Evolutionary conservation across 1,140 invertebrate genomes (phyloP).

Genomic region (Saxidomus purpurata): DNA sequence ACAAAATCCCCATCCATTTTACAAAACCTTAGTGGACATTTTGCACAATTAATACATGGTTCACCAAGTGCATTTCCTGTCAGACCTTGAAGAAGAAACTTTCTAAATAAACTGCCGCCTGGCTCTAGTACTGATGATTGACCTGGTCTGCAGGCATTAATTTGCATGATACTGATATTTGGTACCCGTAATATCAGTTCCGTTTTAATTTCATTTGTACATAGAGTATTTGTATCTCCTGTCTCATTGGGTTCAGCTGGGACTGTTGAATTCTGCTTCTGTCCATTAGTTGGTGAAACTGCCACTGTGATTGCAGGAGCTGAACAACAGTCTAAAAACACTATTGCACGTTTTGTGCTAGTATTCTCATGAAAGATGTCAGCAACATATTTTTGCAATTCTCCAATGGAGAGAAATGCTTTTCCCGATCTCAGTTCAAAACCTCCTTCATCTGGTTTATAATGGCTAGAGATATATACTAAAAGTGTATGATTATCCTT

Average conservation of each 20-base stretch:
- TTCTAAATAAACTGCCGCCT: not conserved
- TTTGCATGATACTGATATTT: not conserved
- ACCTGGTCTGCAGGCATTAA: not conserved
- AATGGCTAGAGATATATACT: not conserved
- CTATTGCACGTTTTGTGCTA: not conserved
- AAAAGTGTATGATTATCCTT: not conserved
- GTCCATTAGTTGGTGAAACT: too few relatives aligned
- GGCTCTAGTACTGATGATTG: not conserved
- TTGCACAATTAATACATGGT: not conserved
- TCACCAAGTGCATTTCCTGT: not conserved
- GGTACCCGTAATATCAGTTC: not conserved
- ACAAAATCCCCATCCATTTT: not conserved
- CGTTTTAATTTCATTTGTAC: not conserved
- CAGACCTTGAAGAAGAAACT: not conserved
- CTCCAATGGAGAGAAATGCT: not conserved
- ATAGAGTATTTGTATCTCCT: not conserved
- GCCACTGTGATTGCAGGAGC: not conserved
- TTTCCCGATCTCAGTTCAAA: not conserved
- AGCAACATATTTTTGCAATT: not conserved
- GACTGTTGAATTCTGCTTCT: not conserved
- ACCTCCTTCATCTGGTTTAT: not conserved
- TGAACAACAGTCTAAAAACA: not conserved
- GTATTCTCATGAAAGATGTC: not conserved
- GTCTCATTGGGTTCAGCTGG: not conserved
- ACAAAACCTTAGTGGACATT: not conserved